Percentiles rank a stretch among this genome's conserved stretches.
Conservation (phyloP, 1,140 invertebrate genomes). For the Trialeurodes vaporariorum region DNA sequence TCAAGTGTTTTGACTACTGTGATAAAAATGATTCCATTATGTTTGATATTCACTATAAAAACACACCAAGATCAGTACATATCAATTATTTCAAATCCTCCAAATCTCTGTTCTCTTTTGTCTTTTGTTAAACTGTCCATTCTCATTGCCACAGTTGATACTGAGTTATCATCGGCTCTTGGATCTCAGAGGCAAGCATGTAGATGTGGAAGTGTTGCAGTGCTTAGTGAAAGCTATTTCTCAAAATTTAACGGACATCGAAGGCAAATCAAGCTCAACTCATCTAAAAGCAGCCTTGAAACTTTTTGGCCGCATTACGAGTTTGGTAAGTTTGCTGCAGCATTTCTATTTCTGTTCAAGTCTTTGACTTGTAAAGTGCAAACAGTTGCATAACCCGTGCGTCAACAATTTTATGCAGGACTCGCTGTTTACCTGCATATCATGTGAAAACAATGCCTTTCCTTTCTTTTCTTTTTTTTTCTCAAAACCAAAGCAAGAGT, state of each 20-base stretch:
- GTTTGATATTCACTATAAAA: no score
- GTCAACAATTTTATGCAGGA: no score
- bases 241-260: conserved; percentile 38
- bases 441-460: no score
- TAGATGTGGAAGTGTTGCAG: conserved; percentile 63
- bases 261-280: conserved; percentile 13
- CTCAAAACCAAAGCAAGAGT: no score
- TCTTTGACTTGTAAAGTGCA: neutral
- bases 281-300: conserved; percentile 48
- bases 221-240: conserved; percentile 60
- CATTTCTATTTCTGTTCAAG: neutral
- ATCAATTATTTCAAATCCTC: no score
- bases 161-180: conserved; percentile 68
- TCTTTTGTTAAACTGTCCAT: conserved; percentile 13
- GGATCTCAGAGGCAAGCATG: conserved; percentile 69
- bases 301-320: conserved; percentile 70
- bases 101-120: neutral
- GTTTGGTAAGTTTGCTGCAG: conserved; percentile 38
- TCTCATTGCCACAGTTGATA: conserved; percentile 48
- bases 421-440: no score
- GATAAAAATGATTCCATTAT: no score
- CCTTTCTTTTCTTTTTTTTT: no score
- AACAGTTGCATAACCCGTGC: no score
- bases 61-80: no score
- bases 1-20: no score